Conservation (phyloP, 2,113 vertebrate genomes). For the Pristiophorus japonicus region DNA sequence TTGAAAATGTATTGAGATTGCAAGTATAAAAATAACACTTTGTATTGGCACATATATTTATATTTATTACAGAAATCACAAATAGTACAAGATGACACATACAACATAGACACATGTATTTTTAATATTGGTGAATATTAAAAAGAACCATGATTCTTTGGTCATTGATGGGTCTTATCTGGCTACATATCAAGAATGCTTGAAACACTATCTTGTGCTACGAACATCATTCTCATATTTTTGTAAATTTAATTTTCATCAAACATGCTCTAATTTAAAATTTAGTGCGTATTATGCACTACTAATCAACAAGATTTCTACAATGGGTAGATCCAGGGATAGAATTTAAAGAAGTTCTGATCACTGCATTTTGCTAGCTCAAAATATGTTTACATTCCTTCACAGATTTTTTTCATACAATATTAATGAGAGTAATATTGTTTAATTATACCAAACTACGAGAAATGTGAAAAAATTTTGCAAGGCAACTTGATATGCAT, state of each 20-base stretch:
- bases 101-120: neutral
- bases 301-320: neutral
- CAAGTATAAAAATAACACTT: neutral
- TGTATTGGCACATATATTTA: neutral
- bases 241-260: neutral
- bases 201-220: neutral
- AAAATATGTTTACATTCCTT: neutral
- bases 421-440: neutral
- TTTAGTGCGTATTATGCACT: too few species aligned
- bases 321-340: neutral
- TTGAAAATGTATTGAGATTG: neutral
- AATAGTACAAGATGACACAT: neutral
- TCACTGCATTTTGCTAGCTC: neutral
- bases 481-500: too few species aligned
- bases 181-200: neutral
- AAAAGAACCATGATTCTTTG: neutral
- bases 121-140: neutral
- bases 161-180: neutral
- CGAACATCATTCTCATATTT: neutral
- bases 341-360: neutral
- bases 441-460: neutral
- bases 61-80: neutral
- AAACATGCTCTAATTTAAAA: neutral
- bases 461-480: neutral
- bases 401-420: neutral